A percentile compares a stretch with the other conserved stretches of the same genome.
Conservation (phyloP, 1,140 invertebrate genomes). For the Cecropterus lyciades region DNA sequence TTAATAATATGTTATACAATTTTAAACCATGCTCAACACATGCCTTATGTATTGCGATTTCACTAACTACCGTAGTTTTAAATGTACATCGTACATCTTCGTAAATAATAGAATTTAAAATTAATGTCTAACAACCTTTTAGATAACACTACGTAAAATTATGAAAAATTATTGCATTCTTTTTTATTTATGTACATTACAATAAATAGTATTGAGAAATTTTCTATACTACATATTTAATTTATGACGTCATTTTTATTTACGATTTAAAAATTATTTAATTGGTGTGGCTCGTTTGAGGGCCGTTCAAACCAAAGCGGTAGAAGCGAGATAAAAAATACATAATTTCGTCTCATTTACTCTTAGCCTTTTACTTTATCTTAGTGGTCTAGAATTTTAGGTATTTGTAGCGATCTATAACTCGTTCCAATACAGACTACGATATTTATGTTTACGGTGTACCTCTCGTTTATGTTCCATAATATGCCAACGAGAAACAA, state of each 20-base stretch:
- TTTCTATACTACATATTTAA: constrained; percentile 45
- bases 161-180: constrained; percentile 77
- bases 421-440: too few relatives aligned
- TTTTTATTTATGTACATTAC: constrained; percentile 70
- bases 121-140: constrained; percentile 63
- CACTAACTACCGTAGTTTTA: constrained; percentile 71
- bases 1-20: constrained; percentile 70
- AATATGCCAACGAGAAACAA: too few relatives aligned
- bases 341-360: neutral
- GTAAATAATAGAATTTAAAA: constrained; percentile 50
- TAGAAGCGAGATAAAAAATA: neutral
- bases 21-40: constrained; percentile 60
- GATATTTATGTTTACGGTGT: too few relatives aligned
- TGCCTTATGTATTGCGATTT: constrained; percentile 65
- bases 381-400: neutral
- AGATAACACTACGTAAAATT: constrained; percentile 60
- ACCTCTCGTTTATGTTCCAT: too few relatives aligned
- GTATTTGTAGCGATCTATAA: too few relatives aligned
- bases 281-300: constrained; percentile 37
- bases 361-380: neutral
- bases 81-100: constrained; percentile 78
- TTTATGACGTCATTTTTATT: constrained; percentile 45
- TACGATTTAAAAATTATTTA: constrained; percentile 44
- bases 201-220: constrained; percentile 59
- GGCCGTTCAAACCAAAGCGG: constrained; percentile 43